Evolutionary conservation across 2,888 invertebrate genomes (phyloP), one percentile per base, ranked within the genome.

Genomic region (Amiota communis): DNA sequence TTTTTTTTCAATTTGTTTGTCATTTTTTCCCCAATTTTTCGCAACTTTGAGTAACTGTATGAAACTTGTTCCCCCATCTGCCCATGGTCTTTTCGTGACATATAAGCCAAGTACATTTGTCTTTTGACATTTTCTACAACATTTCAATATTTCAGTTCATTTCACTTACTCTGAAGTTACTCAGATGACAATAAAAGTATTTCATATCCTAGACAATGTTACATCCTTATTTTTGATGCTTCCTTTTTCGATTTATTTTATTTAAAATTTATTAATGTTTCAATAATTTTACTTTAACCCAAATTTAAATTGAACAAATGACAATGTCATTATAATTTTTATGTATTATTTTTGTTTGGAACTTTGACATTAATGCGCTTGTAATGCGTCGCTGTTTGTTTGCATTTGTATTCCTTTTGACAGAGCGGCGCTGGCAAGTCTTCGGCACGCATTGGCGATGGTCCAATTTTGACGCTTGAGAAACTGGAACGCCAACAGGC

Each of bases 401-500:
- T 53, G 56, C 69, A 65, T 68, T 53, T 53, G 70, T 74, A 47
- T 74, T 13, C 64, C 47, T 23, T 75, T 79, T 71, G 67, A 46
- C 79, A 90, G 89, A 90, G 90, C 79, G 90, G 90, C 72, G 83
- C 88, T 78, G 88, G 88, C 76, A 90, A 90, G 78, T 89, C 90
- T 73, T 79, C 89, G 73, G 87, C 90, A 74, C 87, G 90, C 71
- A 90, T 90, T 84, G 93, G 92, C 10, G 93, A 93, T 75, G 93
- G 93, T 10, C 92, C 93, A 2, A 93, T 92, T 80, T 89, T 93
- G 47, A 93, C 93, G 77, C 88, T 93, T 81, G 92, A 93, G 48
- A 90, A 93, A 70, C 89, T 93, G 77, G 93, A 93, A 88, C 88
- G 93, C 11, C 91, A 91, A 73, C 92, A 93, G 85, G 92, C 93